These are phyloP conservation scores for Bergia sp. DNA, from an alignment of 92 coral and sea anemone genomes.

Conservation along the genomic window DNA sequence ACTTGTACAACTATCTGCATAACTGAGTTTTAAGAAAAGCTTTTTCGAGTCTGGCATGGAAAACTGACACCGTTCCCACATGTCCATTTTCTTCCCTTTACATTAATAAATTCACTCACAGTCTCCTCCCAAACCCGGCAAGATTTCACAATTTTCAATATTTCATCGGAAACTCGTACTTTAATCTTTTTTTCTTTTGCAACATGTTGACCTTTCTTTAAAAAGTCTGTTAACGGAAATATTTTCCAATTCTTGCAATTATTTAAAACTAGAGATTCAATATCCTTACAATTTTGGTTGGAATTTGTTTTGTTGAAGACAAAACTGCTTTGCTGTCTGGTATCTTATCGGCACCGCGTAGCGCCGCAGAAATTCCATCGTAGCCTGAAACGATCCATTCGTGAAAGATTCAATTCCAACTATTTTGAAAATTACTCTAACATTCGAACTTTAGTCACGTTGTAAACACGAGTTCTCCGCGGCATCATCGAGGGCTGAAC, in stretches of 20 bases:
- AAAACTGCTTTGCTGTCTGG: background rate
- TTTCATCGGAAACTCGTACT: background rate
- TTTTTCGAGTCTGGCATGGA: too few species aligned
- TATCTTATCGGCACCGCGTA: background rate
- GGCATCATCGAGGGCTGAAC: conserved; percentile 21
- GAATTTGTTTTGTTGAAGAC: background rate
- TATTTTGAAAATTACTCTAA: background rate
- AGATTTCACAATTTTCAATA: too few species aligned
- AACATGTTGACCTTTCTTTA: background rate
- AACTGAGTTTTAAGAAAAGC: too few species aligned
- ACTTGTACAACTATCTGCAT: too few species aligned
- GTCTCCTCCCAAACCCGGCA: too few species aligned
- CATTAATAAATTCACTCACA: too few species aligned
- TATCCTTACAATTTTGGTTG: background rate
- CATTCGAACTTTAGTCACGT: background rate
- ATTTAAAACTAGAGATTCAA: background rate
- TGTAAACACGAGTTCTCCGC: background rate
- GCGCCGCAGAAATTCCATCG: too few species aligned
- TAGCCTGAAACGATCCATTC: background rate
- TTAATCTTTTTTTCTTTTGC: background rate
- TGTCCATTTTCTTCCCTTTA: too few species aligned
- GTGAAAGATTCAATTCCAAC: background rate
- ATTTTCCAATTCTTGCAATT: too few species aligned
- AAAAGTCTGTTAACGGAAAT: too few species aligned
- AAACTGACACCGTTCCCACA: too few species aligned